Percentiles rank a stretch among this genome's conserved stretches.
Conservation (phyloP, 2,113 vertebrate genomes). For the Misgurnus anguillicaudatus region DNA sequence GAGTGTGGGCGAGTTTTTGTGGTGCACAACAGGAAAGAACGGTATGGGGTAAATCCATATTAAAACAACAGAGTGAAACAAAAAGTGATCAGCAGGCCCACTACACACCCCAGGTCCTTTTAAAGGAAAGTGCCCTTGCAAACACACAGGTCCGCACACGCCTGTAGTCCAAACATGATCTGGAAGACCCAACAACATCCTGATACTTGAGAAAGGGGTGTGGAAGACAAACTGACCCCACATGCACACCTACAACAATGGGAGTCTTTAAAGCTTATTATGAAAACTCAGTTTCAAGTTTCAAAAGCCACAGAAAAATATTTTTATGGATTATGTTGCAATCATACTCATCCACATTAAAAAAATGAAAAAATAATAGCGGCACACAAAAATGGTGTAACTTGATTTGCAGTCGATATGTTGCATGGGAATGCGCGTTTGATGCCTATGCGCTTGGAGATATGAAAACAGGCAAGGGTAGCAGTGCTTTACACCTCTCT, state of each 20-base stretch:
- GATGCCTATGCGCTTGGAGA: slow-evolving; percentile 16
- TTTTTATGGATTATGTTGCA: slow-evolving; percentile 17
- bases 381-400: slow-evolving; percentile 14
- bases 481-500: slow-evolving; percentile 25
- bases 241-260: slow-evolving; percentile 48
- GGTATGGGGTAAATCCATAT: slow-evolving; percentile 8
- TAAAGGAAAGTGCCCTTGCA: slow-evolving; percentile 47
- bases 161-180: slow-evolving; percentile 50
- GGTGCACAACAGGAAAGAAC: slow-evolving; percentile 21
- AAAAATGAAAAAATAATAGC: neutral
- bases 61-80: slow-evolving; percentile 37
- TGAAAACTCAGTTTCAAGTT: slow-evolving; percentile 13
- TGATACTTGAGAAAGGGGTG: slow-evolving; percentile 49
- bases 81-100: slow-evolving; percentile 9
- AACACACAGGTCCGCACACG: slow-evolving; percentile 48
- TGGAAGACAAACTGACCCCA: slow-evolving; percentile 34
- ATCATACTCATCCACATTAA: slow-evolving; percentile 8
- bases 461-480: slow-evolving; percentile 21
- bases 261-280: slow-evolving; percentile 41
- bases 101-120: slow-evolving; percentile 36
- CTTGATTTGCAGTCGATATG: slow-evolving; percentile 2
- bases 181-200: slow-evolving; percentile 19
- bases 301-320: neutral
- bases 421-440: slow-evolving; percentile 23
- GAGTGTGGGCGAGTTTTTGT: neutral